Conservation (phyloP, 2,797 vertebrate genomes). For the Crenuchus spilurus region DNA sequence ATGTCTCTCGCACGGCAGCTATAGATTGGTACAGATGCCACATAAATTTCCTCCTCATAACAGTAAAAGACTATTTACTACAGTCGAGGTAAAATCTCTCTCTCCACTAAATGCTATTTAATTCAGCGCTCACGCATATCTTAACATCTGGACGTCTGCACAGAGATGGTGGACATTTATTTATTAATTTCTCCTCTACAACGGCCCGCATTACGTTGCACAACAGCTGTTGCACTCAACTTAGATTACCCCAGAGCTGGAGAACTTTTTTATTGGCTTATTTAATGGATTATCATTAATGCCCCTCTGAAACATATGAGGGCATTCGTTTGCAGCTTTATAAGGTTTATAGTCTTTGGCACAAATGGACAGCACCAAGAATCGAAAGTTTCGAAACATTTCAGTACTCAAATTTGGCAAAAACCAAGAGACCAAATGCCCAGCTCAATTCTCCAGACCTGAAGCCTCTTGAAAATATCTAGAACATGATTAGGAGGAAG, state of each 20-base stretch:
- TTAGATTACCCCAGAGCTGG: constrained; percentile 52
- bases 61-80: constrained; percentile 12
- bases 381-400: no score
- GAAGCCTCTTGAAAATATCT: no score
- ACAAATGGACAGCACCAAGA: constrained; percentile 40
- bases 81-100: not conserved
- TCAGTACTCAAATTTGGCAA: no score
- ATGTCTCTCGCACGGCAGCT: not conserved
- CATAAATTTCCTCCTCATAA: constrained; percentile 24
- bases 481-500: no score
- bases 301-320: constrained; percentile 61
- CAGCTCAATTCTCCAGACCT: no score
- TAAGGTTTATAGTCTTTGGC: constrained; percentile 59
- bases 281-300: constrained; percentile 73
- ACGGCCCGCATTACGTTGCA: constrained; percentile 59
- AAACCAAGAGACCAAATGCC: no score
- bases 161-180: constrained; percentile 30
- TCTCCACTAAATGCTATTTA: not conserved
- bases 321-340: constrained; percentile 29
- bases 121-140: constrained; percentile 22
- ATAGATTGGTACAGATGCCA: constrained; percentile 15
- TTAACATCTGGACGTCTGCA: constrained; percentile 42
- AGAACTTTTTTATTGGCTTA: constrained; percentile 66
- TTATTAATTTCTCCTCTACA: constrained; percentile 15
- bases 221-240: constrained; percentile 66